A percentile compares a stretch with the other conserved stretches of the same genome.
phyloP scores from a whole-genome alignment of 2,888 invertebrate genomes.

The Caenorhabditis becei region DNA sequence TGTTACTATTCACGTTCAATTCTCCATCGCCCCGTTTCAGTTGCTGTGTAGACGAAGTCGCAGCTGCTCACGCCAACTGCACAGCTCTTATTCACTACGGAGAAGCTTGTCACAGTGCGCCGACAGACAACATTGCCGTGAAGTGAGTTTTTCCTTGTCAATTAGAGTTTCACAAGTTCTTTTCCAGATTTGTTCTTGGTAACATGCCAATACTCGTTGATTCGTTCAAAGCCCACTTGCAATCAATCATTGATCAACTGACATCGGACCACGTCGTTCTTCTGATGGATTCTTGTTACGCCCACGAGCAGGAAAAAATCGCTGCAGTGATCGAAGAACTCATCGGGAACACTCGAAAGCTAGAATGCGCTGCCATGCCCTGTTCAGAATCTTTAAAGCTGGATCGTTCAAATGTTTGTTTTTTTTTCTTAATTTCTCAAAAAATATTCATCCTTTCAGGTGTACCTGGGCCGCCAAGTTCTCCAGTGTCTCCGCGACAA shows the following conservation, averaged over 20 bases:
- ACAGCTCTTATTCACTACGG: conserved; percentile 95
- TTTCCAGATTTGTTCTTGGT: conserved; percentile 69
- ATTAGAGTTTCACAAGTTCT: not conserved
- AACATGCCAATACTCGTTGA: conserved; percentile 42
- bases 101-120: conserved; percentile 89
- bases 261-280: conserved; percentile 42
- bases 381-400: conserved; percentile 4
- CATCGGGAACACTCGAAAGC: not conserved
- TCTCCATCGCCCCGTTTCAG: conserved; percentile 84
- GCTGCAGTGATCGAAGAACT: conserved; percentile 4
- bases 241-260: conserved; percentile 5
- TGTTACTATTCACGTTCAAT: no score
- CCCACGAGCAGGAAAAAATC: conserved; percentile 40
- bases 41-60: conserved; percentile 92
- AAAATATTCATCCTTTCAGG: no score
- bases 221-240: conserved; percentile 13
- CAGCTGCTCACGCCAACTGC: conserved; percentile 91
- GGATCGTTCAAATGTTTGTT: conserved; percentile 25
- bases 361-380: conserved; percentile 26
- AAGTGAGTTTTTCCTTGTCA: conserved; percentile 71
- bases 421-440: not conserved
- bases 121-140: conserved; percentile 87
- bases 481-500: conserved; percentile 17
- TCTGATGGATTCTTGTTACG: conserved; percentile 58
- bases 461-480: conserved; percentile 44